These are phyloP conservation scores for Platorchestia sp. DNA, from an alignment of 1,140 invertebrate species.

Conservation along the genomic window DNA sequence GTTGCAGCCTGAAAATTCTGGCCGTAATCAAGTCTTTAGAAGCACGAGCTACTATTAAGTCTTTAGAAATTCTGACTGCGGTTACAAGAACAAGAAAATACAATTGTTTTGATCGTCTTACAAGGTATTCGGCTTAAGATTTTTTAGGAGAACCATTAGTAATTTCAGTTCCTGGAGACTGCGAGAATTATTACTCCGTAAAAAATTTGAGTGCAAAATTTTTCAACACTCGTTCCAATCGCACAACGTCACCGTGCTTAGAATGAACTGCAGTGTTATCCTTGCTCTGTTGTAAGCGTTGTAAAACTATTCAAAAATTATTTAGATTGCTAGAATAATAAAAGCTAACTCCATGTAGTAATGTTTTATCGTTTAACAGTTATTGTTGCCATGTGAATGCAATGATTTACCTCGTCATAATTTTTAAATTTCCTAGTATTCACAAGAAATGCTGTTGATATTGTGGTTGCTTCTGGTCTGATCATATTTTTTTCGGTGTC, in stretches of 20 bases:
- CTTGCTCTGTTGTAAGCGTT: too few species aligned
- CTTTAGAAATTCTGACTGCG: not conserved
- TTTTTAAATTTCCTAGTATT: too few species aligned
- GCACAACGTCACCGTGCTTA: not conserved
- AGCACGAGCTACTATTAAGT: not conserved
- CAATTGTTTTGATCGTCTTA: not conserved
- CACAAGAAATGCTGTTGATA: too few species aligned
- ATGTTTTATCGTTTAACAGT: too few species aligned
- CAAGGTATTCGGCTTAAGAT: not conserved
- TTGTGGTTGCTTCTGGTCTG: too few species aligned
- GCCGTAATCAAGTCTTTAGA: not conserved
- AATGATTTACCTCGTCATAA: too few species aligned
- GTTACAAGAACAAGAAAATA: not conserved
- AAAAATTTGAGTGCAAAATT: not conserved
- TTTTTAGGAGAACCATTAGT: not conserved
- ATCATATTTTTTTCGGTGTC: too few species aligned
- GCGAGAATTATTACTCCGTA: not conserved
- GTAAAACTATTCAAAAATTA: too few species aligned
- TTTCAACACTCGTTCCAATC: not conserved
- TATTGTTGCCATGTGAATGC: too few species aligned
- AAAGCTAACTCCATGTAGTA: too few species aligned
- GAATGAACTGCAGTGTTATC: not conserved
- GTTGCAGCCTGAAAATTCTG: slow-evolving; percentile 6
- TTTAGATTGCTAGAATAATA: too few species aligned
- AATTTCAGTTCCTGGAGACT: not conserved